Base-by-base conservation (phyloP, 2,888 invertebrate species). In the Melinaea marsaeus region DNA sequence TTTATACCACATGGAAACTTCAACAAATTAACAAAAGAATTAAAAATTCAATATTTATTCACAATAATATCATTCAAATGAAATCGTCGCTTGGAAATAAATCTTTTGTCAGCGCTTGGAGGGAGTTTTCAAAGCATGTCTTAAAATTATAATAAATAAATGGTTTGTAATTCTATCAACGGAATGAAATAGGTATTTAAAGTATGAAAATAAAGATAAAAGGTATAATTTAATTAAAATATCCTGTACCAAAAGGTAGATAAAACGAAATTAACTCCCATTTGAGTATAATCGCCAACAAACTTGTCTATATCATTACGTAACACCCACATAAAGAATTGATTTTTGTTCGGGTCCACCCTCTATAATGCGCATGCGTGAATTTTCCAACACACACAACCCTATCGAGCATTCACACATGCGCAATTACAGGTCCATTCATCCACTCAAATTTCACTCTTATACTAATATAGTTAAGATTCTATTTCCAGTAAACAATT, bases 241-340 rank as follows among this genome's bases (percentile, higher is more conserved):
- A 68, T 69, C 67, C 60, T 55, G 9, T 45, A 63, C 47, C 57
- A 65, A 55, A 66, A 62, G 65, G 67, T 66, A 69, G 72, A 73
- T 75, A 72, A 32, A 65, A 74, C 67, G 72, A 72, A 69, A 79
- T 79, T 82, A 79, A 77, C 77, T 74, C 71, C 77, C 84, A 86
- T 88, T 83, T 86, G 73, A 69, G 72, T 75, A 78, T 77, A 75
- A 81, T 76, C 79, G 79, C 73, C 76, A 74, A 79, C 78, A 75
- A 79, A 77, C 81, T 80, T 84, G 80, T 83, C 80, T 79, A 71
- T 78, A 60, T 22, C 22, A 82, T 90, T 90, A 90, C 86, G 84
- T 90, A 90, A 90, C 89, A 75, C 88, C 87, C 85, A 88, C 89
- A 82, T 81, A 80, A 74, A 74, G 85, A 83, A 90, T 90, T 88